Base-by-base conservation (phyloP, 2,113 vertebrate genomes). In the Paramisgurnus dabryanus region DNA sequence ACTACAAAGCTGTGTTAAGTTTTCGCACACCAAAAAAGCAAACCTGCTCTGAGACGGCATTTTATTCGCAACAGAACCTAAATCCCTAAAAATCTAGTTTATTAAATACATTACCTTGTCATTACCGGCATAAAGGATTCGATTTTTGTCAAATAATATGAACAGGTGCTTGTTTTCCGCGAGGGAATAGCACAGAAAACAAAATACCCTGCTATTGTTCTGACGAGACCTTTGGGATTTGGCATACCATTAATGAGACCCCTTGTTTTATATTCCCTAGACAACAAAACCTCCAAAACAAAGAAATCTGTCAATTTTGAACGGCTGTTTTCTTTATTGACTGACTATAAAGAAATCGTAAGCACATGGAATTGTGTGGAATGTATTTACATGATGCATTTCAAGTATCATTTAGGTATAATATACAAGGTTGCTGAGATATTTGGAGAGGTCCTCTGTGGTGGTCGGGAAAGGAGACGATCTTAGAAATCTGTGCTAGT, bases 111-210 rank as follows among this genome's bases (percentile, higher is more conserved):
- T 18, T 13, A n/a, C 17, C 55, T 18, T 58, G 17, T 58, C 6
- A 7, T 3, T 17, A n/a, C 53, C n/a, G 5, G 34, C 69, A 58
- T 57, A 41, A 58, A 13, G 53, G n/a, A 13, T 43, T 8, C 41
- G n/a, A 17, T 41, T 39, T 17, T 6, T 43, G 39, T 73, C 6
- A 73, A 12, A 41, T 27, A 27, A n/a, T 27, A 60, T 34, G 47
- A 66, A 55, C 74, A 77, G 75, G 75, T 77, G 75, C 47, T 55
- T 6, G 9, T 50, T 55, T 53, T 41, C 75, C 63, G 7, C 49
- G 7, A 6, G 75, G 75, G 43, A 10, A 34, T 45, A 4, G 17
- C 50, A 18, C 15, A 55, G 15, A 66, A 10, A 53, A n/a, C n/a
- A 77, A 66, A 77, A 77, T 47, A 75, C 49, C 27, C 45, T 77